Conservation (phyloP, 1,140 invertebrate genomes). For the Cotesia glomerata region DNA sequence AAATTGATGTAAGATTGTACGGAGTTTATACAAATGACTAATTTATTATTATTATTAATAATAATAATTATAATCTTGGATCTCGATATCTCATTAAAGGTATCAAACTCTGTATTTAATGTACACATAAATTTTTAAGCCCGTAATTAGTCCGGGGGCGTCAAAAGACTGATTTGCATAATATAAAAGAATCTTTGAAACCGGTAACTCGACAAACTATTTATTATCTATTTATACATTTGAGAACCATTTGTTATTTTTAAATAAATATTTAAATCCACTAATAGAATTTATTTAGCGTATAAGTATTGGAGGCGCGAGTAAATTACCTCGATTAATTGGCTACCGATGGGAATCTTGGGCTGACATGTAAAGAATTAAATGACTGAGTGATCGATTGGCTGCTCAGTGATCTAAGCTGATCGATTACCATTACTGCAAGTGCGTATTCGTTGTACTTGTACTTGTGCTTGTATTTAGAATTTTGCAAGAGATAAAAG, state of each 20-base stretch:
- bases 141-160: conserved; percentile 16
- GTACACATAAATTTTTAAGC: background rate
- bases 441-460: too few species aligned
- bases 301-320: background rate
- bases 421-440: background rate
- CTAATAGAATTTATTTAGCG: too few species aligned
- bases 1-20: too few species aligned
- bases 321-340: conserved; percentile 26
- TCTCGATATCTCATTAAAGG: background rate
- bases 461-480: too few species aligned
- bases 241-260: background rate
- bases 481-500: too few species aligned
- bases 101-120: too few species aligned
- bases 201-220: background rate
- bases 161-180: background rate
- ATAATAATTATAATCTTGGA: too few species aligned
- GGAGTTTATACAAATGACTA: too few species aligned
- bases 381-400: conserved; percentile 13
- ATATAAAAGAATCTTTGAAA: background rate
- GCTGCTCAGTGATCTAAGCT: background rate
- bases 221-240: background rate
- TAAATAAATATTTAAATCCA: too few species aligned
- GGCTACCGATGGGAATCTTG: conserved; percentile 15
- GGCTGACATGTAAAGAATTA: background rate
- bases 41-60: too few species aligned